Conservation (phyloP, 1,140 invertebrate genomes). For the Heliconius hewitsoni region DNA sequence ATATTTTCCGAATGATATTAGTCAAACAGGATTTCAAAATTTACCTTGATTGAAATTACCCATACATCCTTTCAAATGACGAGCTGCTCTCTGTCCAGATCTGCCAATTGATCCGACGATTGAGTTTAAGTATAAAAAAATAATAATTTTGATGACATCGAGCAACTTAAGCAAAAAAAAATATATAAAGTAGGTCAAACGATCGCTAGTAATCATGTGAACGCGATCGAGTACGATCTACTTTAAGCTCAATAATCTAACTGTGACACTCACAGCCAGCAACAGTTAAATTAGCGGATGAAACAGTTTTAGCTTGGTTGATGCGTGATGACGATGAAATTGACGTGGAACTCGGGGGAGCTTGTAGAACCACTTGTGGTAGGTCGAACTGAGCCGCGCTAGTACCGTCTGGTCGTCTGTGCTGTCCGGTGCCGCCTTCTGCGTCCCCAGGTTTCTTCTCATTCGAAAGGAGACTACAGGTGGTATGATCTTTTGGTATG, state of each 20-base stretch:
- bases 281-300: slow-evolving; percentile 84
- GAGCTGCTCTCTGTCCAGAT: slow-evolving; percentile 53
- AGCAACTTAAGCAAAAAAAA: slow-evolving; percentile 63
- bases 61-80: slow-evolving; percentile 35
- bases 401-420: slow-evolving; percentile 82
- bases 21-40: background rate
- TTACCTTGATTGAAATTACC: slow-evolving; percentile 36
- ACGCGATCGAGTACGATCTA: slow-evolving; percentile 56
- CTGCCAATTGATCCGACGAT: slow-evolving; percentile 42
- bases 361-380: slow-evolving; percentile 88
- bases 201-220: slow-evolving; percentile 30
- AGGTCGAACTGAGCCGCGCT: slow-evolving; percentile 78
- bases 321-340: slow-evolving; percentile 83
- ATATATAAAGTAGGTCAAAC: slow-evolving; percentile 62
- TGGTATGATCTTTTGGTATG: slow-evolving; percentile 74
- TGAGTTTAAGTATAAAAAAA: slow-evolving; percentile 29
- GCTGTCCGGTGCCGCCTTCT: slow-evolving; percentile 72
- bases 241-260: slow-evolving; percentile 57
- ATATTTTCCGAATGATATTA: background rate
- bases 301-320: slow-evolving; percentile 71
- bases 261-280: slow-evolving; percentile 88
- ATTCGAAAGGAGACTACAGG: slow-evolving; percentile 68
- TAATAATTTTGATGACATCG: slow-evolving; percentile 49
- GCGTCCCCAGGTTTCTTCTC: slow-evolving; percentile 66
- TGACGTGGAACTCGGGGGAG: slow-evolving; percentile 84